Base-by-base conservation (phyloP, 2,797 vertebrate species). In the Danio choprae region DNA sequence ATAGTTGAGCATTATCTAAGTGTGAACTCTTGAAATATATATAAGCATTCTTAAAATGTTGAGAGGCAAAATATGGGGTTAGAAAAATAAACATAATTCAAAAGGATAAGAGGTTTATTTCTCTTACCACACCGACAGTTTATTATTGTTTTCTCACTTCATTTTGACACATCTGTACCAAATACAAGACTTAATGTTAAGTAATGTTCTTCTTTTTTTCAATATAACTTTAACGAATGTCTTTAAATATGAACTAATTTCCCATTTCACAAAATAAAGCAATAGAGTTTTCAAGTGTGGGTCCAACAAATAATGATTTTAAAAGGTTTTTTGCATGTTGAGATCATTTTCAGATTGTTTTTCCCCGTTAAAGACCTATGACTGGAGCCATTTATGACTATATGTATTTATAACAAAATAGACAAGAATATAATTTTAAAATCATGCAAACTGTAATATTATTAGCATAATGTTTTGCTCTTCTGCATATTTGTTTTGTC, bases 211-310 rank as follows among this genome's bases (percentile, higher is more conserved):
- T n/a, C n/a, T n/a, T n/a, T 10, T 29, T 38, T 6, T 15, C 0
- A 4, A 46, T 7, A 1, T 2, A 46, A 46, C 44, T 16, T 55
- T 38, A 71, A n/a, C 69, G 64, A 65, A 38, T 75, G 29, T 83
- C 43, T 71, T 60, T 18, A 84, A 81, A 43, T 80, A 68, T 44
- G 82, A 64, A 78, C 67, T 71, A 77, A 79, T 65, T 18, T 76
- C 43, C 48, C 82, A 48, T 65, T 51, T 75, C 71, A 70, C 86
- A 90, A 75, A 71, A 89, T 13, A 90, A 90, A 83, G 84, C 88
- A 92, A 89, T 83, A 89, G 80, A 72, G 65, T 73, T 86, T 77
- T 73, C 22, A 83, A 83, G 75, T 56, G 74, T 46, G 70, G 76
- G 67, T 55, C 75, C 74, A 84, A 29, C 63, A 3, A 79, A 64